Evolutionary conservation across 2,888 invertebrate species (phyloP), one percentile per base, ranked within the genome.

Genomic region (Idaea biselata): DNA sequence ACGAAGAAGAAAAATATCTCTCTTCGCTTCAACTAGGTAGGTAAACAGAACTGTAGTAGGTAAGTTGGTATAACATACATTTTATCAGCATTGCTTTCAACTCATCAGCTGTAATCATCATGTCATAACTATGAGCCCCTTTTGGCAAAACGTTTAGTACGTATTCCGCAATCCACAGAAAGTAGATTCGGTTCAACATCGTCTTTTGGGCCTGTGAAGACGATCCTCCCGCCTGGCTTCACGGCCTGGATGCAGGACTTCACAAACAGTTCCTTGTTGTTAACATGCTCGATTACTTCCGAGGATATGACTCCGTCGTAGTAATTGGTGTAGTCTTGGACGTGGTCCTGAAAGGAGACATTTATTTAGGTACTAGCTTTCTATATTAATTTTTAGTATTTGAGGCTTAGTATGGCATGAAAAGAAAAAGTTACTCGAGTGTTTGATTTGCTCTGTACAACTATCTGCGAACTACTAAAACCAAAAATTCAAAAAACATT

Each of bases 101-200:
- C 70, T 97, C 96, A 60, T 94, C 91, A 0, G 98, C 97, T 0
- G 95, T 90, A 18, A 98, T 94, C 86, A 99, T 97, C 86, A 98
- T 97, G 8, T 97, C 94, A 94, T 96, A 98, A 64, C 98, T 95
- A 83, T 99, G 99, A 0, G 98, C 97, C 5, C 98, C 98, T 72
- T 87, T 88, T 0, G 99, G 98, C 16, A 98, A 81, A 0, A 96
- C 60, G 53, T 93, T 91, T 0, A 98, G 75, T 0, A 98, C 69
- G 83, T 96, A 94, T 91, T 99, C 99, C 0, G 96, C 97, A 0
- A 55, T 94, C 85, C 61, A 99, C 96, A 0, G 90, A 77, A 65
- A 94, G 55, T 0, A 97, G 59, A 88, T 96, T 96, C 3, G 98
- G 94, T 0, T 90, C 59, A 25, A 86, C 71, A 0, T 95, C 95